phyloP scores from a whole-genome alignment of 2,888 invertebrate species.

The Ditylenchus weischeri region DNA sequence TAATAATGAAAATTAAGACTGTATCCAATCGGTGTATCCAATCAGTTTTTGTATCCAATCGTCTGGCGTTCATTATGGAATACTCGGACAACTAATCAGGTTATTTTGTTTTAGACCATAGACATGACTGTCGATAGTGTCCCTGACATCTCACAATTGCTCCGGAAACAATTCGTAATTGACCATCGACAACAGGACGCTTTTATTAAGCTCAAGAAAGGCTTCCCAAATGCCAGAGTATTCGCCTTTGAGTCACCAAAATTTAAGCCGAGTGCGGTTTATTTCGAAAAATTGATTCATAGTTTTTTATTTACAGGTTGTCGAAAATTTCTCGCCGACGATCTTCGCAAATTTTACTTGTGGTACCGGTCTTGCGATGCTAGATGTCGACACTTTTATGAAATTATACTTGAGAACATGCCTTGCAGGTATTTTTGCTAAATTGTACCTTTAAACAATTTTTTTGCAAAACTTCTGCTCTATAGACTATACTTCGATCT shows the following conservation, averaged over 20 bases:
- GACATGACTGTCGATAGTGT: too few species aligned
- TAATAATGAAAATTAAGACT: too few species aligned
- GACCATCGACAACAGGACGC: slow-evolving; percentile 26
- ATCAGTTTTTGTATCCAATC: too few species aligned
- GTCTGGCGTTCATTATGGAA: too few species aligned
- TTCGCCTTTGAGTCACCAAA: slow-evolving; percentile 36
- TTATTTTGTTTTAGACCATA: too few species aligned
- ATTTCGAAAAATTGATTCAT: neutral
- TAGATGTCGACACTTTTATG: slow-evolving; percentile 39
- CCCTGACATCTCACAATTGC: neutral
- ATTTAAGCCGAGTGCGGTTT: slow-evolving; percentile 25
- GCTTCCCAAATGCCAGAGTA: slow-evolving; percentile 22
- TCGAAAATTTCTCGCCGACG: slow-evolving; percentile 28
- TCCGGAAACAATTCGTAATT: slow-evolving; percentile 17
- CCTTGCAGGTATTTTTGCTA: slow-evolving; percentile 31
- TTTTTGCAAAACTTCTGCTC: too few species aligned
- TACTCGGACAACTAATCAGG: too few species aligned
- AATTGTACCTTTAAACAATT: too few species aligned
- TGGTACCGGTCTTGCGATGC: slow-evolving; percentile 32
- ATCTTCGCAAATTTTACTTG: slow-evolving; percentile 35
- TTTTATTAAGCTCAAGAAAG: slow-evolving; percentile 11
- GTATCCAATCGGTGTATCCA: too few species aligned
- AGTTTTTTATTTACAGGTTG: slow-evolving; percentile 20
- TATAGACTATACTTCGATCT: slow-evolving; percentile 44
- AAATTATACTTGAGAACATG: slow-evolving; percentile 39